These are phyloP conservation scores for Silurus asotus DNA, from an alignment of 2,113 vertebrate species.

Conservation along the genomic window DNA sequence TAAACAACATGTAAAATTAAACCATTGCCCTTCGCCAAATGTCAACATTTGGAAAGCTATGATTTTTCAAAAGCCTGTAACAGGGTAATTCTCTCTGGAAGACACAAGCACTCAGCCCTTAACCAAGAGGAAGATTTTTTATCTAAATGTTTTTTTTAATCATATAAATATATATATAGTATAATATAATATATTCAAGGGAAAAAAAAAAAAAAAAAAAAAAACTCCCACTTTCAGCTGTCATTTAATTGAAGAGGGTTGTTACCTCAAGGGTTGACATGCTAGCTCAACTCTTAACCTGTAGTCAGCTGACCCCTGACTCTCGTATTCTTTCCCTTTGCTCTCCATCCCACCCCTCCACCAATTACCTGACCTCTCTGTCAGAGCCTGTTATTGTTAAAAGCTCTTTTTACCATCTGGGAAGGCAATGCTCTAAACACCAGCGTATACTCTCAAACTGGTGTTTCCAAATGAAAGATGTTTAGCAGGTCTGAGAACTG, in stretches of 20 bases:
- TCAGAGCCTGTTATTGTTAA: constrained; percentile 51
- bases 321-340: constrained; percentile 46
- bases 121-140: constrained; percentile 34
- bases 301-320: constrained; percentile 55
- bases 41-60: constrained; percentile 67
- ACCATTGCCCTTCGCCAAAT: constrained; percentile 67
- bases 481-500: constrained; percentile 26
- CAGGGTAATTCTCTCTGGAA: constrained; percentile 61
- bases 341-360: constrained; percentile 45
- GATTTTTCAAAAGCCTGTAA: constrained; percentile 64
- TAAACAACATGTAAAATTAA: constrained; percentile 73
- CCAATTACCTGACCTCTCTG: constrained; percentile 51
- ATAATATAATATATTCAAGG: background rate
- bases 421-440: constrained; percentile 45
- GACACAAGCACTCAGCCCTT: background rate
- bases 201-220: constrained; percentile 62
- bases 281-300: constrained; percentile 55
- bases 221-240: constrained; percentile 57
- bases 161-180: too few species aligned
- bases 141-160: too few species aligned
- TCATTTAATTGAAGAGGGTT: constrained; percentile 50
- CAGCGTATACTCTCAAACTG: constrained; percentile 34
- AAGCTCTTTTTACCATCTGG: constrained; percentile 52
- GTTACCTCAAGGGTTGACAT: constrained; percentile 50
- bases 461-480: constrained; percentile 38